Evolutionary conservation across 2,888 invertebrate genomes (phyloP), one percentile per base, ranked within the genome.

Genomic region (Xylophagus ater): DNA sequence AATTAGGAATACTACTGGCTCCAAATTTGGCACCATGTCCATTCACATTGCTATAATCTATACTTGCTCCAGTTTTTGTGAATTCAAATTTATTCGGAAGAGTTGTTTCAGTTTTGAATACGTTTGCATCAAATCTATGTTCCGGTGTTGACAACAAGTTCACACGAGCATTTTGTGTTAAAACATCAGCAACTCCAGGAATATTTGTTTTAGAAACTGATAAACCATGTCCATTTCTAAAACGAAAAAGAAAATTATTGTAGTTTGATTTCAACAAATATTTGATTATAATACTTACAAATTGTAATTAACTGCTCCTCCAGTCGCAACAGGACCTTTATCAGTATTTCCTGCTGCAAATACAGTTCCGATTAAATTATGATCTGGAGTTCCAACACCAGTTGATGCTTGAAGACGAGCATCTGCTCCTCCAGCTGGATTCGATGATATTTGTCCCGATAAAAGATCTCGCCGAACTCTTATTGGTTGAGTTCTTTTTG

Each of bases 11-110:
- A 15, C 50, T 51, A 21, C 42, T 50, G 1, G 52, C 47, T 4
- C 53, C 53, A 41, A 59, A 3, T 0, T 51, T 38, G 4, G 53
- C 56, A 6, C 50, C 48, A 34, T 58, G 53, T 4, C 58, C 57
- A 9, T 33, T 37, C 2, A 47, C 31, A 13, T 50, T 44, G n/a
- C 48, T 48, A 43, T 54, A 45, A 18, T 51, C 52, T 10, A 57
- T 28, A 3, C 52, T 53, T 4, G 49, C 57, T 0, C 56, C 59
- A 13, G 51, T 47, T 18, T 47, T 50, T 41, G 55, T 52, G 10
- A 51, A 51, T n/a, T 47, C 47, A 4, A 49, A 48, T 25, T 47
- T 49, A 43, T 49, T 50, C 10, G 49, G 40, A 14, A 50, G 9
- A 14, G 51, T 36, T 3, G 46, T 53, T 18, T 49, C 50, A 19